Conservation (phyloP, 2,113 vertebrate genomes). For the Pseudorectes ferrugineus region DNA sequence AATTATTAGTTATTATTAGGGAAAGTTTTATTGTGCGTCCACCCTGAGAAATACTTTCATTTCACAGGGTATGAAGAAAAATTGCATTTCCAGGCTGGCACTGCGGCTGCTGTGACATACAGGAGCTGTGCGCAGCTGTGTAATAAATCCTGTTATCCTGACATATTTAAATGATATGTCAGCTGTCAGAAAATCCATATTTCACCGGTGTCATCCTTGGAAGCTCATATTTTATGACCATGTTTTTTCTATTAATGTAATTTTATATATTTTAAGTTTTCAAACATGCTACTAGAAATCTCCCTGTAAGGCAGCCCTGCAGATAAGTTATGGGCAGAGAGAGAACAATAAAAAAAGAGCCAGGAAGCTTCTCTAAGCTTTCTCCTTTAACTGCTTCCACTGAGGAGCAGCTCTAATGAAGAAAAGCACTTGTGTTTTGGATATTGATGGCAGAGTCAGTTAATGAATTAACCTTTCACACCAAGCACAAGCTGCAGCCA, state of each 20-base stretch:
- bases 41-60: not conserved
- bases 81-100: not conserved
- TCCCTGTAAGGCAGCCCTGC: not conserved
- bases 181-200: slow-evolving; percentile 1
- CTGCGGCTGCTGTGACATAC: not conserved
- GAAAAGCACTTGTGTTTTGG: not conserved
- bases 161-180: not conserved
- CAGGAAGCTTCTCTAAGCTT: not conserved
- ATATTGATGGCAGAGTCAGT: not conserved
- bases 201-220: not conserved
- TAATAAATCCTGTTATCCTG: not conserved
- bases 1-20: not conserved
- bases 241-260: not conserved
- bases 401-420: not conserved
- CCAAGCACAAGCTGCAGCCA: not conserved
- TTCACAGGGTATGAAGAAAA: not conserved
- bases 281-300: not conserved
- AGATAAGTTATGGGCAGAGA: not conserved
- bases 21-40: not conserved
- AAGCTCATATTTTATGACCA: not conserved
- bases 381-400: not conserved
- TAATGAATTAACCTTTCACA: not conserved
- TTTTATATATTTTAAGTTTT: not conserved
- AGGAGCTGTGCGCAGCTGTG: not conserved
- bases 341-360: not conserved